A percentile compares a stretch with the other conserved stretches of the same genome.
phyloP scores from a whole-genome alignment of 1,140 invertebrate genomes.

The Ruditapes philippinarum region DNA sequence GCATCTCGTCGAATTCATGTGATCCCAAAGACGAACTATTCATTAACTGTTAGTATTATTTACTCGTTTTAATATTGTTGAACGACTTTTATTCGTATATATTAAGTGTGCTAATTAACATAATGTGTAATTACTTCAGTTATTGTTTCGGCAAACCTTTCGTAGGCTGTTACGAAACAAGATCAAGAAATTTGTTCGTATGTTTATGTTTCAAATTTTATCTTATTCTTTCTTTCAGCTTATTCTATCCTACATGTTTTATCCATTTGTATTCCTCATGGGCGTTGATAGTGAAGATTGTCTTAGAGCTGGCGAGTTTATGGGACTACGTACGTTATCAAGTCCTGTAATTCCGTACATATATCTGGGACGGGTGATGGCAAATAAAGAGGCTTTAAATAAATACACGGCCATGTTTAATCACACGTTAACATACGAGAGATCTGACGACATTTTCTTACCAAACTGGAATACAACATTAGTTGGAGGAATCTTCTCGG shows the following conservation, averaged over 20 bases:
- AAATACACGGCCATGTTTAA: slow-evolving; percentile 58
- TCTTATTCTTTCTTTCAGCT: slow-evolving; percentile 67
- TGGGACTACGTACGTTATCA: slow-evolving; percentile 77
- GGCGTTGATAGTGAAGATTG: slow-evolving; percentile 75
- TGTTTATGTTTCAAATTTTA: no score
- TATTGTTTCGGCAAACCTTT: no score
- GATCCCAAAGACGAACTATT: no score
- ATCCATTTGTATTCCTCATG: slow-evolving; percentile 78
- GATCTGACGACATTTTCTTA: slow-evolving; percentile 43
- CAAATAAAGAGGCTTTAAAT: slow-evolving; percentile 45
- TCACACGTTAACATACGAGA: not conserved
- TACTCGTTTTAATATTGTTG: no score
- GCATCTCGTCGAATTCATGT: no score
- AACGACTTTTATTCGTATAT: no score
- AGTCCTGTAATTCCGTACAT: slow-evolving; percentile 80
- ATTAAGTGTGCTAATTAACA: no score
- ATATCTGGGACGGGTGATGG: slow-evolving; percentile 58
- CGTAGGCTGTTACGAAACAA: no score
- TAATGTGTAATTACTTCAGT: no score
- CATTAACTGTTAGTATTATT: no score
- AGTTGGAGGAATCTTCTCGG: slow-evolving; percentile 37
- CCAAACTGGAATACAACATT: not conserved
- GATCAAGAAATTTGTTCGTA: no score
- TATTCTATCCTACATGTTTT: slow-evolving; percentile 77
- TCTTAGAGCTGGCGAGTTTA: slow-evolving; percentile 73